Percentiles rank a stretch among this genome's conserved stretches.
phyloP scores from a whole-genome alignment of 2,888 invertebrate genomes.

The Amphipyra berbera region DNA sequence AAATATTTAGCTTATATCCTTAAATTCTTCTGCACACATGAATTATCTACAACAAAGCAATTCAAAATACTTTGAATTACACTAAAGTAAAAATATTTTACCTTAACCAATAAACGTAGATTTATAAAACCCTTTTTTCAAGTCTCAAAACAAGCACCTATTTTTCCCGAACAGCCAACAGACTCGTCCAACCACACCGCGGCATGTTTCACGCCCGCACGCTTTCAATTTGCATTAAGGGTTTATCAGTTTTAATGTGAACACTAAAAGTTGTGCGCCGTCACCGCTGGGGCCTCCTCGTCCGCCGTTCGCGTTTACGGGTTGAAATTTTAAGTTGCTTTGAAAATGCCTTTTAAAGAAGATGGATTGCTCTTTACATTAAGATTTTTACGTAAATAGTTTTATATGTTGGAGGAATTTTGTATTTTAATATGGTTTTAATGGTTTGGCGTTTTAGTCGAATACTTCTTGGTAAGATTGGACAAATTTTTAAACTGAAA shows the following conservation, averaged over 20 bases:
- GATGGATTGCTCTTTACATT: slow-evolving; percentile 48
- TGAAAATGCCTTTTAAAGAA: slow-evolving; percentile 54
- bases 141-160: slow-evolving; percentile 37
- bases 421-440: slow-evolving; percentile 23
- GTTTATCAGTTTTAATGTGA: slow-evolving; percentile 72
- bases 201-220: slow-evolving; percentile 65
- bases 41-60: too few relatives aligned
- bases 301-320: slow-evolving; percentile 51
- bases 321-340: slow-evolving; percentile 52
- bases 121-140: slow-evolving; percentile 32
- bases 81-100: too few relatives aligned
- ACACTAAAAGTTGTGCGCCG: slow-evolving; percentile 64
- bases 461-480: not conserved
- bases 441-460: slow-evolving; percentile 12
- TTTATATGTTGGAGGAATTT: slow-evolving; percentile 30
- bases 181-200: slow-evolving; percentile 49
- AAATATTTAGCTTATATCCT: too few relatives aligned
- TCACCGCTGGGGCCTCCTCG: slow-evolving; percentile 49
- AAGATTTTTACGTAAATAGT: slow-evolving; percentile 54
- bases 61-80: too few relatives aligned
- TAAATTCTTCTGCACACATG: too few relatives aligned
- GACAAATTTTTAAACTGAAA: not conserved
- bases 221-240: slow-evolving; percentile 75
- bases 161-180: slow-evolving; percentile 39
- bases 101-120: not conserved